Evolutionary conservation across 2,888 invertebrate genomes (phyloP).

Genomic region (Acleris laterana): DNA sequence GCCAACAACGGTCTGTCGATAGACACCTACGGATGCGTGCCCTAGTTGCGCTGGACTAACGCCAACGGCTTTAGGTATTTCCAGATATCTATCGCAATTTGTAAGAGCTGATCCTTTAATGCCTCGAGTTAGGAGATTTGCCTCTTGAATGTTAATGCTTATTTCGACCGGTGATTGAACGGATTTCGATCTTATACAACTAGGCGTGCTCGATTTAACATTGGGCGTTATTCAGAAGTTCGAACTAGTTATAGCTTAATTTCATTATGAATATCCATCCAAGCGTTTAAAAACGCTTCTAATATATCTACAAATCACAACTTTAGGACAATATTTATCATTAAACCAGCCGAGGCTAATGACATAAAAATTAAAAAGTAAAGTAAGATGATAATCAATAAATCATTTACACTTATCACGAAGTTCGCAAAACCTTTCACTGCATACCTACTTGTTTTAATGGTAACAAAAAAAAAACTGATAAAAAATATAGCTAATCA

Average conservation of each 20-base stretch:
- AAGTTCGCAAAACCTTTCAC: background rate
- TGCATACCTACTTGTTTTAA: background rate
- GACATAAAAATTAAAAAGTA: too few species aligned
- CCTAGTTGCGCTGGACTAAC: conserved; percentile 72
- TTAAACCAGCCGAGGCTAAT: too few species aligned
- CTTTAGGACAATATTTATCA: too few species aligned
- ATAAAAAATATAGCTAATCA: conserved; percentile 23
- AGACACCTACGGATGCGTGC: conserved; percentile 68
- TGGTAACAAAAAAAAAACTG: conserved; percentile 6
- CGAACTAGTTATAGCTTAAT: too few species aligned
- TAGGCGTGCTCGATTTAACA: too few species aligned
- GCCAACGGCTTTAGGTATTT: conserved; percentile 67
- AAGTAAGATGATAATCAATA: too few species aligned
- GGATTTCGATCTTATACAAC: background rate
- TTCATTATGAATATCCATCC: too few species aligned
- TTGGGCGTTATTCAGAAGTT: too few species aligned
- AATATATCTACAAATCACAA: too few species aligned
- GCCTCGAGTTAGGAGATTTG: conserved; percentile 30
- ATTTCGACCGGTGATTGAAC: conserved; percentile 14
- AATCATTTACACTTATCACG: background rate
- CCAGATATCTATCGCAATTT: conserved; percentile 55
- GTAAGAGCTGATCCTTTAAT: conserved; percentile 49
- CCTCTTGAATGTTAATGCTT: conserved; percentile 31
- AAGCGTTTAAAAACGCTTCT: too few species aligned
- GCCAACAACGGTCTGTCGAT: conserved; percentile 75